Conservation (phyloP, 2,888 invertebrate genomes). For the Horisme vitalbata region DNA sequence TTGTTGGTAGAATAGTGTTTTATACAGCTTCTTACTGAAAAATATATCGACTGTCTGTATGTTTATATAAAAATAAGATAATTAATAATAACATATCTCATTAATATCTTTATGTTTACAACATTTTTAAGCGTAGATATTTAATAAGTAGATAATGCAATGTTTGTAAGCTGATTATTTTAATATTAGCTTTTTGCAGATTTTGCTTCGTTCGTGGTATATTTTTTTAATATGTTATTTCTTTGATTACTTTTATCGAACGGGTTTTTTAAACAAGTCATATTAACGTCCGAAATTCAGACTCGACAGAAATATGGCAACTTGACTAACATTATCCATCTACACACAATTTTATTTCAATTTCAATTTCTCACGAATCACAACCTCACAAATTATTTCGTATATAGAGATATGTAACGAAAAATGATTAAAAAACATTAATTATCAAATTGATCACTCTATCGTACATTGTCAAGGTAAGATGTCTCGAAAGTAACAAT, state of each 20-base stretch:
- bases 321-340: no score
- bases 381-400: no score
- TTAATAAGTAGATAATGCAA: conserved; percentile 31
- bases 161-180: conserved; percentile 23
- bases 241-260: conserved; percentile 24
- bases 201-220: conserved; percentile 29
- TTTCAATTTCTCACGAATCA: no score
- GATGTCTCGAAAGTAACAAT: no score
- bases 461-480: no score
- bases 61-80: conserved; percentile 29
- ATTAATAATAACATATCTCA: conserved; percentile 11
- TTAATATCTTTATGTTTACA: conserved; percentile 17
- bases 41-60: conserved; percentile 35
- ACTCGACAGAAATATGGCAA: no score
- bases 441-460: no score
- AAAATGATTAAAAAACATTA: no score
- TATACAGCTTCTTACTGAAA: conserved; percentile 31
- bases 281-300: neutral
- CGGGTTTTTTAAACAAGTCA: conserved; percentile 1
- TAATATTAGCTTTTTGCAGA: conserved; percentile 22
- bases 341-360: no score
- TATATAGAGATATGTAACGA: no score
- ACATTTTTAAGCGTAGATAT: conserved; percentile 29
- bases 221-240: conserved; percentile 27
- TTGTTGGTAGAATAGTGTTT: conserved; percentile 29